phyloP scores from a whole-genome alignment of 2,888 invertebrate species.

The Incurvaria masculella region DNA sequence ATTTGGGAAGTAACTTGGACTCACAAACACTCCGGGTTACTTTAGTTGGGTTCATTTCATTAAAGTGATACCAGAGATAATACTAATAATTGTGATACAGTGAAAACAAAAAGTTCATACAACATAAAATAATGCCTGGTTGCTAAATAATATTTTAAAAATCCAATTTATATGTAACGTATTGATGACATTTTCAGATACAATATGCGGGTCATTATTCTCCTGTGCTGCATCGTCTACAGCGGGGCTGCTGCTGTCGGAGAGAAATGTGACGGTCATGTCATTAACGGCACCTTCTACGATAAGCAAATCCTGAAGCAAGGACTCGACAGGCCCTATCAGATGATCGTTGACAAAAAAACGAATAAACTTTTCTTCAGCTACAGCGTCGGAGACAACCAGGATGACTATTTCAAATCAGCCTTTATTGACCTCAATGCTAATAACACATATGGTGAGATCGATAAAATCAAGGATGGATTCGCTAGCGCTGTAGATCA shows the following conservation, averaged over 20 bases:
- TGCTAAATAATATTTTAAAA: too few relatives aligned
- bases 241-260: too few relatives aligned
- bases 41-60: too few relatives aligned
- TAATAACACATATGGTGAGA: not conserved
- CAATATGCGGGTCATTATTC: not conserved
- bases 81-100: too few relatives aligned
- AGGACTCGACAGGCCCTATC: not conserved
- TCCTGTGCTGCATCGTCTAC: not conserved
- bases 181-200: too few relatives aligned
- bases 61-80: too few relatives aligned
- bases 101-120: too few relatives aligned
- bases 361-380: not conserved
- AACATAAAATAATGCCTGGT: too few relatives aligned
- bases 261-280: not conserved
- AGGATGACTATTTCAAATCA: not conserved
- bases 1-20: too few relatives aligned
- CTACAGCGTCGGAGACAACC: not conserved
- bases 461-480: not conserved
- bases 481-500: not conserved
- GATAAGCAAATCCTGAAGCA: not conserved
- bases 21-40: too few relatives aligned
- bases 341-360: not conserved
- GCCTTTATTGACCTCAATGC: not conserved
- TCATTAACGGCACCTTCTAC: not conserved
- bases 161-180: too few relatives aligned